These are phyloP conservation scores for Chloroclystis v-ata DNA, from an alignment of 2,888 invertebrate genomes.

Conservation along the genomic window DNA sequence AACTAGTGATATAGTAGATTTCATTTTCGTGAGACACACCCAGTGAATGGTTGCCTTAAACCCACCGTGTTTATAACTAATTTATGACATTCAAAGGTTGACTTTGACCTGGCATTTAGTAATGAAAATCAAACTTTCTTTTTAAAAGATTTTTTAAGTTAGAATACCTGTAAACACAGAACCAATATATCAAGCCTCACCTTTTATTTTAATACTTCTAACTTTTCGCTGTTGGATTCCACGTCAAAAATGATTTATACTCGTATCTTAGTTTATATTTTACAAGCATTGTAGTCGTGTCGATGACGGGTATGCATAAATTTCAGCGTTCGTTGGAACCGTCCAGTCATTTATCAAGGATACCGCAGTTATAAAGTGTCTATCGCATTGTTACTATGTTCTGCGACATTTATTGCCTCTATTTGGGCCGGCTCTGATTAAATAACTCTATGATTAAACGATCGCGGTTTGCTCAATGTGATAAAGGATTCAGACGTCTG, in stretches of 20 bases:
- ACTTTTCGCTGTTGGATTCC: not conserved
- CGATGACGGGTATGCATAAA: slow-evolving; percentile 63
- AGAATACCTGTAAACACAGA: no score
- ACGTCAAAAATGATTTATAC: slow-evolving; percentile 22
- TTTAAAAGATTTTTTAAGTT: no score
- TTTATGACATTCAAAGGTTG: no score
- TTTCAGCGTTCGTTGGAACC: slow-evolving; percentile 45
- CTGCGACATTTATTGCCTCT: slow-evolving; percentile 64
- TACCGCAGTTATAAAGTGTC: slow-evolving; percentile 59
- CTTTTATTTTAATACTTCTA: slow-evolving; percentile 7
- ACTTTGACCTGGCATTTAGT: no score
- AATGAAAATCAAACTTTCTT: no score
- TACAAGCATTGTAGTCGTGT: slow-evolving; percentile 43
- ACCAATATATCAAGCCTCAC: not conserved
- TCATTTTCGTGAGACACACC: no score
- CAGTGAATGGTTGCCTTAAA: no score
- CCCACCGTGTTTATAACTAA: no score
- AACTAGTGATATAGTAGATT: no score
- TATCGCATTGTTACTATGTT: slow-evolving; percentile 66
- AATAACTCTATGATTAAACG: slow-evolving; percentile 49
- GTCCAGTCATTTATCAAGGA: slow-evolving; percentile 59
- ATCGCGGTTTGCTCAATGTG: slow-evolving; percentile 38
- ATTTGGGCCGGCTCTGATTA: slow-evolving; percentile 44
- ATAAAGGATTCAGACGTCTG: slow-evolving; percentile 27
- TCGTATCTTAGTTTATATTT: slow-evolving; percentile 26